Evolutionary conservation across 2,888 invertebrate species (phyloP).

Genomic region (Drosophila affinis): DNA sequence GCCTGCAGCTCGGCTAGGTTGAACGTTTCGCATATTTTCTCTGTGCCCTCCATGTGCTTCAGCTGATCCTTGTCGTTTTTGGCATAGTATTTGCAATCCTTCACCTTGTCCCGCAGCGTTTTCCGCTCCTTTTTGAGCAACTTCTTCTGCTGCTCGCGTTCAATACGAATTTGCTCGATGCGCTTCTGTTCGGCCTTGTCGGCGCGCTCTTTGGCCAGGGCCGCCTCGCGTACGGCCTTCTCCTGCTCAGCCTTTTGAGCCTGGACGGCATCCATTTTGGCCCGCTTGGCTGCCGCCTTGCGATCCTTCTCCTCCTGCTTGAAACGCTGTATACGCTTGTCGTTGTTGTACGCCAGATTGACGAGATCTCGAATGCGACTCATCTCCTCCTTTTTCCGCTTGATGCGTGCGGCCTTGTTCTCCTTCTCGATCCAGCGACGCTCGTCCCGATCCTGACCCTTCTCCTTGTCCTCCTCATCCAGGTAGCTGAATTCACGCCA

Average conservation of each 20-base stretch:
- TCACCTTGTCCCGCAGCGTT: conserved; percentile 90
- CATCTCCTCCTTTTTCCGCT: conserved; percentile 99
- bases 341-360: conserved; percentile 96
- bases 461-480: conserved; percentile 99
- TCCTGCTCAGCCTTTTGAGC: conserved; percentile 94
- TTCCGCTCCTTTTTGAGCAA: conserved; percentile 94
- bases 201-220: conserved; percentile 89
- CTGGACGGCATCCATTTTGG: conserved; percentile 92
- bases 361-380: conserved; percentile 94
- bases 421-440: conserved; percentile 99
- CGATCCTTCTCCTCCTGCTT: conserved; percentile 96
- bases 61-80: conserved; percentile 89
- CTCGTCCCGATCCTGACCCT: conserved; percentile 98
- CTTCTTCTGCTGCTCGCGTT: conserved; percentile 93
- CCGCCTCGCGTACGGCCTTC: conserved; percentile 89
- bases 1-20: conserved; percentile 89
- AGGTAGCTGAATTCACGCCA: conserved; percentile 99
- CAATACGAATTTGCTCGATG: conserved; percentile 92
- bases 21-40: conserved; percentile 94
- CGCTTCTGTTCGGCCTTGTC: conserved; percentile 93
- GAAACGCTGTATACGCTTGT: conserved; percentile 96
- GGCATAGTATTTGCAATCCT: conserved; percentile 92
- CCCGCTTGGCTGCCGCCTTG: conserved; percentile 94
- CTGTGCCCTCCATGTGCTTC: conserved; percentile 94
- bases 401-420: conserved; percentile 95